Percentiles rank a stretch among this genome's conserved stretches.
phyloP scores from a whole-genome alignment of 1,140 invertebrate species.

The Scaptomyza hsui region DNA sequence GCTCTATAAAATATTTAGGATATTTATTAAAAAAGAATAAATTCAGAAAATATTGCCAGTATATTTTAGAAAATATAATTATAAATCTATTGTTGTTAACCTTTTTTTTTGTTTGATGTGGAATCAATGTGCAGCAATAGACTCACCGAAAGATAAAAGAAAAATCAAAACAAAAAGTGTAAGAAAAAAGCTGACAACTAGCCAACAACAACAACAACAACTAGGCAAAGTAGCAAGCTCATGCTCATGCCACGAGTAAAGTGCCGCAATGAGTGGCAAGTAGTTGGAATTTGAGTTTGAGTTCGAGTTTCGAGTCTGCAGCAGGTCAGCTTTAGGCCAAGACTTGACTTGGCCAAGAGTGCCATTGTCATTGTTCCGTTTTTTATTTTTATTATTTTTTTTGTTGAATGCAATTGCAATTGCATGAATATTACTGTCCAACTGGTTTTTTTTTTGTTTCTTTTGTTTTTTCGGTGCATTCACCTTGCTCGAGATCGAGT shows the following conservation, averaged over 20 bases:
- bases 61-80: too few relatives aligned
- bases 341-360: slow-evolving; percentile 26
- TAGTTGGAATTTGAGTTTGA: slow-evolving; percentile 4
- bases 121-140: background rate
- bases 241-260: slow-evolving; percentile 58
- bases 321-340: slow-evolving; percentile 26
- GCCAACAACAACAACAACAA: slow-evolving; percentile 28
- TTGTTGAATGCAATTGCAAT: slow-evolving; percentile 50
- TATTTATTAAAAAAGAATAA: too few relatives aligned
- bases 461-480: slow-evolving; percentile 53
- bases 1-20: too few relatives aligned
- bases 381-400: background rate
- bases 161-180: slow-evolving; percentile 10
- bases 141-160: slow-evolving; percentile 24
- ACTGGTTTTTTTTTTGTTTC: slow-evolving; percentile 48
- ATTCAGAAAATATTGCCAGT: too few relatives aligned
- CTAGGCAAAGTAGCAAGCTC: slow-evolving; percentile 64
- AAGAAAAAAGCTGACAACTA: slow-evolving; percentile 18
- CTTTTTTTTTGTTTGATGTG: too few relatives aligned
- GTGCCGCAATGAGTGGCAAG: slow-evolving; percentile 66
- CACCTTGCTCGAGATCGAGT: slow-evolving; percentile 45
- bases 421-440: slow-evolving; percentile 51
- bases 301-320: slow-evolving; percentile 8
- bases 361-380: slow-evolving; percentile 61
- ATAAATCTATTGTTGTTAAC: too few relatives aligned